These are phyloP conservation scores for Pocillopora meandrina DNA, from an alignment of 92 coral and sea anemone species.

Conservation along the genomic window DNA sequence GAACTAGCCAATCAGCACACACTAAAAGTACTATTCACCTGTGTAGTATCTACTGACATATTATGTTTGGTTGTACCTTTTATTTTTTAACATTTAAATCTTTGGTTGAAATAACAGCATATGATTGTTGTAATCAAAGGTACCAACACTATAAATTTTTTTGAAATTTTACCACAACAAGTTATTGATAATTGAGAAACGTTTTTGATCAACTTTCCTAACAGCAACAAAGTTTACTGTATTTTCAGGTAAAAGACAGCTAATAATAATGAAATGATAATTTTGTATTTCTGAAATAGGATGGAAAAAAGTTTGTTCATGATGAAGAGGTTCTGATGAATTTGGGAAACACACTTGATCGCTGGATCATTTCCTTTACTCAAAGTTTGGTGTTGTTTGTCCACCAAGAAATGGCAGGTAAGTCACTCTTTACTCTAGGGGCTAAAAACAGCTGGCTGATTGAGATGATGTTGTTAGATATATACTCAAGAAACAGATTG, in stretches of 20 bases:
- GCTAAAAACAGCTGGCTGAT: background rate
- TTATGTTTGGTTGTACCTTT: no score
- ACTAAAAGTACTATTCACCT: no score
- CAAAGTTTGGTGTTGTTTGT: slow-evolving; percentile 95
- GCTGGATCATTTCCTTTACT: slow-evolving; percentile 90
- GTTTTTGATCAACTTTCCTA: background rate
- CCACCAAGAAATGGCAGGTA: slow-evolving; percentile 93
- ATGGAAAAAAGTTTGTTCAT: slow-evolving; percentile 75
- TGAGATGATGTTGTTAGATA: background rate
- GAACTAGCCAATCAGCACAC: no score
- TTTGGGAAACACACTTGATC: slow-evolving; percentile 84
- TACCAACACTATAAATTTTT: no score
- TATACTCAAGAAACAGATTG: no score
- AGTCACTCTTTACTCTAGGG: background rate
- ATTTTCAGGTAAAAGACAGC: no score
- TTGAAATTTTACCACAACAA: no score
- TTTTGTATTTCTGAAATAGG: slow-evolving; percentile 22
- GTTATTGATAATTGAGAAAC: background rate
- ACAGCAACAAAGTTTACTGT: background rate
- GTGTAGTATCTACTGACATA: no score
- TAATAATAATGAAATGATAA: background rate
- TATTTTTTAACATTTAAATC: no score
- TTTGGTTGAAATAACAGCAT: no score
- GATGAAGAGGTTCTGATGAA: slow-evolving; percentile 70
- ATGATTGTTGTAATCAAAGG: no score